Evolutionary conservation across 2,888 invertebrate genomes (phyloP).

Genomic region (Drosophila melanosoma): DNA sequence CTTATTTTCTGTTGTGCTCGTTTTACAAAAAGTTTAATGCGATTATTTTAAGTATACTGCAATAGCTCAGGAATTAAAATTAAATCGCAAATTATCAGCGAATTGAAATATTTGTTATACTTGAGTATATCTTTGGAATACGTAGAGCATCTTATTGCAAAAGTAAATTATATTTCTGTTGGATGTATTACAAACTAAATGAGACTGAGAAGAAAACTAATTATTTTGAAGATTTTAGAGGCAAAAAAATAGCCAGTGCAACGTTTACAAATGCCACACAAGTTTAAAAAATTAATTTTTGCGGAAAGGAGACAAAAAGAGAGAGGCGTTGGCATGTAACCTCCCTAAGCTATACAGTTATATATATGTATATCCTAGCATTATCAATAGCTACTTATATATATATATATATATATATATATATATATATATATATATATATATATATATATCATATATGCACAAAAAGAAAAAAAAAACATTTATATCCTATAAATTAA

Average conservation of each 20-base stretch:
- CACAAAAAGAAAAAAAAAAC: neutral
- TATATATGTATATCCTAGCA: neutral
- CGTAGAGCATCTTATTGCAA: neutral
- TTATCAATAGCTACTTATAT: constrained; percentile 9
- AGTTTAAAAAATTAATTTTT: neutral
- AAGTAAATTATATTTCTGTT: neutral
- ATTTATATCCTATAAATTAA: neutral
- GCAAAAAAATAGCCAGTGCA: neutral
- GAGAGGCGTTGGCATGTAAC: neutral
- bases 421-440: too few species aligned
- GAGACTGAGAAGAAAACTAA: neutral
- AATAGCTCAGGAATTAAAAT: neutral
- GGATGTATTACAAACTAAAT: constrained; percentile 1
- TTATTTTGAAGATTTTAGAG: neutral
- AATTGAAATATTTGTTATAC: neutral
- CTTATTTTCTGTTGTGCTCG: neutral
- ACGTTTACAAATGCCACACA: constrained; percentile 8
- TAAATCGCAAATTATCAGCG: neutral
- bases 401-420: constrained; percentile 5
- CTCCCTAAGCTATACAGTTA: neutral
- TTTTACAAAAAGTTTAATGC: neutral
- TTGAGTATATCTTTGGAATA: constrained; percentile 1
- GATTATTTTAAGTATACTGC: neutral
- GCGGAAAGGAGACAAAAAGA: neutral
- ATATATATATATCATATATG: constrained; percentile 3